Base-by-base conservation (phyloP, 2,888 invertebrate species). In the Eupithecia subumbrata region DNA sequence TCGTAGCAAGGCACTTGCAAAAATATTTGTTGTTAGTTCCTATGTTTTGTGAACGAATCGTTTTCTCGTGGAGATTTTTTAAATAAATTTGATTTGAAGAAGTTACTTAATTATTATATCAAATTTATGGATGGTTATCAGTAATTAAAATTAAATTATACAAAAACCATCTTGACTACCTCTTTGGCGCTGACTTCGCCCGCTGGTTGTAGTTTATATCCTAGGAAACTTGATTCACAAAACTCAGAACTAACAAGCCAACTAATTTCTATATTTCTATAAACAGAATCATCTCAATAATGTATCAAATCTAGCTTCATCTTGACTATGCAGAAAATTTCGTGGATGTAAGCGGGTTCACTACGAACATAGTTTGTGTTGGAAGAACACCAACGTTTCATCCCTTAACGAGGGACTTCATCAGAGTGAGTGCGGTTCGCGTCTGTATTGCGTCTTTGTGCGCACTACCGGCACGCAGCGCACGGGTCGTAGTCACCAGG, bases 251-350 rank as follows among this genome's bases (percentile, higher is more conserved):
- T 48, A 48, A 18, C 7, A 48, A 48, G 48, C 5, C 18, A 48
- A 18, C 16, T 7, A 14, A 18, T 48, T 0, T 18, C 5, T 48
- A 5, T 5, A 18, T 48, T 0, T 18, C 5, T 48, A 18, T 48
- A 48, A 48, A 48, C 52, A 2, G 30, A 37, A 37, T 37, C 37
- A 37, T 37, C 5, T n/a, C n/a, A 12, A 22, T 43, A n/a, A 40
- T 40, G 22, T 67, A 67, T 45, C 43, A 22, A 68, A 68, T 18
- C 18, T 34, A 64, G 43, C 30, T 43, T 71, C 60, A 48, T 72
- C 34, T 66, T 66, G 34, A 25, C 34, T 75, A 72, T 63, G 64
- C 48, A 30, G 78, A 75, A 76, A 74, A 79, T 75, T 56, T 66
- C 43, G 78, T 79, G 79, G 78, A 73, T 71, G 76, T 30, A 30